Percentiles rank a stretch among this genome's conserved stretches.
Conservation (phyloP, 2,113 vertebrate species). For the Quiscalus mexicanus region DNA sequence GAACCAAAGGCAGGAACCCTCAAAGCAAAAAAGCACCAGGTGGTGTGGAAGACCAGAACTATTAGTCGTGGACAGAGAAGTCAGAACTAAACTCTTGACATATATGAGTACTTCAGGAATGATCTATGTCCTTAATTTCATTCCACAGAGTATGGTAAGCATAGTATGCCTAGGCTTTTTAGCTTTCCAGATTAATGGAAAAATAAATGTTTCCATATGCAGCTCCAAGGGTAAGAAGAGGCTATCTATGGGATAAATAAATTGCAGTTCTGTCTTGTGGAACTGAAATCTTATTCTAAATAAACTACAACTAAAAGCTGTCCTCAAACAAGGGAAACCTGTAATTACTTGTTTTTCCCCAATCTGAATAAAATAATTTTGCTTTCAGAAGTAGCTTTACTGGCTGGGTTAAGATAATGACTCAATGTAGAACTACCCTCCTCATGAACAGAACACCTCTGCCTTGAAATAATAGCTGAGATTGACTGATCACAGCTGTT, state of each 20-base stretch:
- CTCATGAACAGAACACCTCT: neutral
- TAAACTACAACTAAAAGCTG: neutral
- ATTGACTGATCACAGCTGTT: neutral
- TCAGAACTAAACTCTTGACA: neutral
- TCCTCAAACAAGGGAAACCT: neutral
- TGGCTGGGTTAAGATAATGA: neutral
- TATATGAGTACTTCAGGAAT: neutral
- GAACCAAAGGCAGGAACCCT: neutral
- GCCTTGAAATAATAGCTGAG: neutral
- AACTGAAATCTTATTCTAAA: neutral
- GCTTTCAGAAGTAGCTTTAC: neutral
- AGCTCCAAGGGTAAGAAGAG: neutral
- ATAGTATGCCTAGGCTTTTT: neutral
- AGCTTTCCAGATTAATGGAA: neutral
- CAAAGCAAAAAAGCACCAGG: neutral
- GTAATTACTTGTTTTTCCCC: neutral
- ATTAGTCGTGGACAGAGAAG: neutral
- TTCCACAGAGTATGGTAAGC: neutral
- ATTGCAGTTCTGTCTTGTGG: neutral
- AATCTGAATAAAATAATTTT: neutral
- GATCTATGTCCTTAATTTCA: neutral
- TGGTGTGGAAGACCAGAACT: neutral
- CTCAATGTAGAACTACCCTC: neutral
- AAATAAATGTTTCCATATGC: neutral
- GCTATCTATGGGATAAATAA: neutral